phyloP scores from a whole-genome alignment of 2,113 vertebrate genomes.

The Erythrolamprus reginae region DNA sequence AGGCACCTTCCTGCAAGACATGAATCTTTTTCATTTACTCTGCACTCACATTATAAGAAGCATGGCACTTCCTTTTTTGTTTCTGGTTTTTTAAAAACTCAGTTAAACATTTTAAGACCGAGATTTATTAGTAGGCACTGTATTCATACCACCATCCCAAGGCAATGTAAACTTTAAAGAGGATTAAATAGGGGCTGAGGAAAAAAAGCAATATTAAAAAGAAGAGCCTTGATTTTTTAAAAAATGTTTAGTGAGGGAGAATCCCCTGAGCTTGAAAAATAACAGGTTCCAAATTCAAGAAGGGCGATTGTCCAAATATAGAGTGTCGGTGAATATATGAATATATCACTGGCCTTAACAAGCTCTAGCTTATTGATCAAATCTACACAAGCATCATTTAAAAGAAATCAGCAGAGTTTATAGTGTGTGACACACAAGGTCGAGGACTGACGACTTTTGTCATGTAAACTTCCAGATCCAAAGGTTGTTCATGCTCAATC shows the following conservation, averaged over 20 bases:
- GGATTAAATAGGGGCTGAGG: background rate
- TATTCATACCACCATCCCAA: constrained; percentile 1
- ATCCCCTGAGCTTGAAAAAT: background rate
- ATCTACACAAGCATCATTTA: background rate
- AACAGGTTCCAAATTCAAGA: background rate
- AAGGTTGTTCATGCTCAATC: background rate
- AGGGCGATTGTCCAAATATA: background rate
- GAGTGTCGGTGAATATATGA: background rate
- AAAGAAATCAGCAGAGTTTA: background rate
- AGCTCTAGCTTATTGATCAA: background rate
- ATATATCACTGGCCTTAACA: background rate
- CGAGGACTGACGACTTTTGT: background rate
- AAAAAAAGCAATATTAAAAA: constrained; percentile 23
- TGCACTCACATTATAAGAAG: background rate
- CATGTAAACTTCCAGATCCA: background rate
- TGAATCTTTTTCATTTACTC: background rate
- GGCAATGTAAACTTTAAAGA: background rate
- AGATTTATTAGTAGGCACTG: background rate
- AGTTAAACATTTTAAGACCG: background rate
- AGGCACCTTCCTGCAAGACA: background rate
- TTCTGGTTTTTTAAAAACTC: background rate
- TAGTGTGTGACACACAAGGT: background rate
- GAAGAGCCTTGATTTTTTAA: background rate
- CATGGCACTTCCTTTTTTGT: background rate
- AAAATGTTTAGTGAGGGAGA: background rate